Conservation (phyloP, 2,888 invertebrate species). For the Reticulitermes lucifugus region DNA sequence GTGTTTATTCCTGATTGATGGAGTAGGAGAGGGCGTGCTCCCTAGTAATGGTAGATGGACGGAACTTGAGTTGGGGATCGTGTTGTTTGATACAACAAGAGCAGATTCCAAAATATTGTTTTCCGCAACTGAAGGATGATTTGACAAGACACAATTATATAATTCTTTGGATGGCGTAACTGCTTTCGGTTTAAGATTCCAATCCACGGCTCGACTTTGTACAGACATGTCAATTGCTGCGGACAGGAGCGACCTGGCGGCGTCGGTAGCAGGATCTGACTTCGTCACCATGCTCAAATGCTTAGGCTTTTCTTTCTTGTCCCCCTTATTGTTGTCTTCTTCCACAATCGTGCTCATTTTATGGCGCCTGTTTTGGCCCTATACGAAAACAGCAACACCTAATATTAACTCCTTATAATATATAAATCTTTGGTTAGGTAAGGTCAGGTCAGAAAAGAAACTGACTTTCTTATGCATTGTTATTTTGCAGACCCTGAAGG, state of each 20-base stretch:
- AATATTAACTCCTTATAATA: background rate
- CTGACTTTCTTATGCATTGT: no score
- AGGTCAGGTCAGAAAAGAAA: no score
- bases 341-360: constrained; percentile 3
- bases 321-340: background rate
- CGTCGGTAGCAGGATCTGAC: background rate
- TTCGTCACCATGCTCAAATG: background rate
- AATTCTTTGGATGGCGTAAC: background rate
- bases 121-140: background rate
- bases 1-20: background rate
- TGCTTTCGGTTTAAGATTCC: background rate
- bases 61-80: background rate
- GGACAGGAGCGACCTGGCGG: background rate
- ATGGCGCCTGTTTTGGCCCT: background rate
- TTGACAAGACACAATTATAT: no score
- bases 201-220: background rate
- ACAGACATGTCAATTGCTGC: constrained; percentile 14
- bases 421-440: no score
- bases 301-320: background rate
- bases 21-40: background rate
- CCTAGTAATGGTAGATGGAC: background rate
- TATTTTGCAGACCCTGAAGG: no score
- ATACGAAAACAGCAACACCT: background rate
- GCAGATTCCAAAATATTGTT: background rate
- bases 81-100: no score